A percentile compares a stretch with the other conserved stretches of the same genome.
Evolutionary conservation across 2,888 invertebrate genomes (phyloP).

Genomic region (Scrobipalpa costella): DNA sequence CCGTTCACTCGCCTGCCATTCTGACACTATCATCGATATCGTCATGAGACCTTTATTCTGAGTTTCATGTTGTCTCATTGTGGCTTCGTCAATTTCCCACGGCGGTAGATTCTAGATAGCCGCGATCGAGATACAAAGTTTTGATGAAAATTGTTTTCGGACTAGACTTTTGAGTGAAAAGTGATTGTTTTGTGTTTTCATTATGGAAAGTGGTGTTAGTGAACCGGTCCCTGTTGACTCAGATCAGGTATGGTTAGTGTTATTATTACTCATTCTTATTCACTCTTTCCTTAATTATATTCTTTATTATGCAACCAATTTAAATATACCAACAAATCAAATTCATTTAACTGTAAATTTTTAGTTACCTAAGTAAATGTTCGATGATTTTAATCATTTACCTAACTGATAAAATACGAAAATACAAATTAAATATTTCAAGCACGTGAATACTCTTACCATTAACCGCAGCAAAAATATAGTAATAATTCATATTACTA

Average conservation of each 20-base stretch:
- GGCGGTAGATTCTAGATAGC: not conserved
- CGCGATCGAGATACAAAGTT: not conserved
- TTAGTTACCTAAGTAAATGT: too few species aligned
- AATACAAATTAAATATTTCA: too few species aligned
- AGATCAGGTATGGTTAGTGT: slow-evolving; percentile 15
- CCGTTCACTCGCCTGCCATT: slow-evolving; percentile 21
- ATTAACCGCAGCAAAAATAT: too few species aligned
- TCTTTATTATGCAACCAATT: too few species aligned
- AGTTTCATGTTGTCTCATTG: slow-evolving; percentile 11
- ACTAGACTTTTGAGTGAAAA: not conserved
- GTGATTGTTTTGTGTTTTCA: slow-evolving; percentile 8
- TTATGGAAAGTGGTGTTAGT: slow-evolving; percentile 18
- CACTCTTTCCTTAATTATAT: not conserved
- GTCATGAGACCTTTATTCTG: slow-evolving; percentile 13
- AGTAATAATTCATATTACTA: too few species aligned
- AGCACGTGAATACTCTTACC: too few species aligned
- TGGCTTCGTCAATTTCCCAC: not conserved
- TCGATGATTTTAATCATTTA: too few species aligned
- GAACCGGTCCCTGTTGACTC: slow-evolving; percentile 1
- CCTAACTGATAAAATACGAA: too few species aligned
- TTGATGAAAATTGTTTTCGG: not conserved
- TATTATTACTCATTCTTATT: not conserved
- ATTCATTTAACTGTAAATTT: too few species aligned
- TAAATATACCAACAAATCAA: too few species aligned
- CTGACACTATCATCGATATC: slow-evolving; percentile 24